Evolutionary conservation across 2,113 vertebrate genomes (phyloP).

Genomic region (Microtus richardsoni): DNA sequence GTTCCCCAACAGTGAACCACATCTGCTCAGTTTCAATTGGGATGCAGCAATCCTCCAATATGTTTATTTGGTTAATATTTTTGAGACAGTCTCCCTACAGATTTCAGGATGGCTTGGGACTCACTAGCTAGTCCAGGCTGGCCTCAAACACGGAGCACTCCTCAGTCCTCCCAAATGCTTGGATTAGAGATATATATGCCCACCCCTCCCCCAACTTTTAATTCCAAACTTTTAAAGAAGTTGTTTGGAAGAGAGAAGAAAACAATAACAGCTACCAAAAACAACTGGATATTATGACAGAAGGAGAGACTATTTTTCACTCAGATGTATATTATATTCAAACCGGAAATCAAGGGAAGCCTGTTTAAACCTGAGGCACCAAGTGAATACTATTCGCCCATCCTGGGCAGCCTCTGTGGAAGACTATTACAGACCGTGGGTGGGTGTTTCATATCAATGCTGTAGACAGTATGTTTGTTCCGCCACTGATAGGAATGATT

Average conservation of each 20-base stretch:
- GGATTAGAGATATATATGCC: background rate
- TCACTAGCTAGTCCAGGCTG: background rate
- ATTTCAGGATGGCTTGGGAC: background rate
- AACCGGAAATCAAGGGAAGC: background rate
- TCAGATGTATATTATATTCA: background rate
- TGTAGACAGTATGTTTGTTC: background rate
- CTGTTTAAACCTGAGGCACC: slow-evolving; percentile 3
- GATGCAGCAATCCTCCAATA: background rate
- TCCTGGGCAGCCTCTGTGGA: slow-evolving; percentile 8
- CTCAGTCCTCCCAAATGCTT: background rate
- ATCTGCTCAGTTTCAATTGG: background rate
- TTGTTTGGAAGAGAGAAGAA: background rate
- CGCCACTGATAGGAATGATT: slow-evolving; percentile 50
- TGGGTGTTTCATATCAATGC: background rate
- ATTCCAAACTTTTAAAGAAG: background rate
- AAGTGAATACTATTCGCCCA: background rate
- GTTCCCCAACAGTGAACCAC: background rate
- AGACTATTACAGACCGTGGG: slow-evolving; percentile 24
- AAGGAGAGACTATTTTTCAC: background rate
- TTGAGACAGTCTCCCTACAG: background rate
- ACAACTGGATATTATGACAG: background rate
- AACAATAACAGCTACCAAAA: background rate
- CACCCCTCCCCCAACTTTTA: background rate
- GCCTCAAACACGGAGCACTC: background rate
- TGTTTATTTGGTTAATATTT: background rate